These are phyloP conservation scores for Pomacea maculata DNA, from an alignment of 1,140 invertebrate species.

Conservation along the genomic window DNA sequence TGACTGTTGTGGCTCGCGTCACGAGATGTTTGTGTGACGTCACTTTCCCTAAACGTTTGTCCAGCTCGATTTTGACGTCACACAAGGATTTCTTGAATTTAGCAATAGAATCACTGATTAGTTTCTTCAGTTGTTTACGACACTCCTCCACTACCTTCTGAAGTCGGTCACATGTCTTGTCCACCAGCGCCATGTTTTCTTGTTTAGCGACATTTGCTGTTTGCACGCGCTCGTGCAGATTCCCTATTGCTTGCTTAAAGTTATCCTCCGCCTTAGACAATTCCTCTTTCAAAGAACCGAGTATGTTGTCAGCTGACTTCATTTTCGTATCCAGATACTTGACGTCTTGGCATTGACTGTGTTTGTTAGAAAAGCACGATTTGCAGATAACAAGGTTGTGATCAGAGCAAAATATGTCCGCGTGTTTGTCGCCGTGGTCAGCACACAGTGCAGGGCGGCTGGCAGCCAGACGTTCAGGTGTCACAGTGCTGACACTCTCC, in stretches of 20 bases:
- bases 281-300: background rate
- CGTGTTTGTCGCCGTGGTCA: background rate
- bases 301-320: background rate
- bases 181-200: background rate
- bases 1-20: background rate
- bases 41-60: background rate
- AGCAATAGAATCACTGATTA: too few species aligned
- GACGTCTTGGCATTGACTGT: background rate
- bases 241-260: background rate
- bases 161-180: background rate
- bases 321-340: background rate
- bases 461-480: background rate
- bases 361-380: background rate
- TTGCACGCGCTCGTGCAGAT: background rate
- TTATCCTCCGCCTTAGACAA: background rate
- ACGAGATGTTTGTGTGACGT: background rate
- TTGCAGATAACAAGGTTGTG: background rate
- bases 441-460: background rate
- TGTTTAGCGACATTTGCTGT: background rate
- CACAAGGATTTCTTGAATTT: background rate
- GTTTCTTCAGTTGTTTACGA: background rate
- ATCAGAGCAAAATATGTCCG: background rate
- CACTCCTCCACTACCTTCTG: background rate
- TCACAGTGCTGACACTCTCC: background rate
- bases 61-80: background rate